Evolutionary conservation across 2,797 vertebrate genomes (phyloP).

Genomic region (Otolemur crassicaudatus): DNA sequence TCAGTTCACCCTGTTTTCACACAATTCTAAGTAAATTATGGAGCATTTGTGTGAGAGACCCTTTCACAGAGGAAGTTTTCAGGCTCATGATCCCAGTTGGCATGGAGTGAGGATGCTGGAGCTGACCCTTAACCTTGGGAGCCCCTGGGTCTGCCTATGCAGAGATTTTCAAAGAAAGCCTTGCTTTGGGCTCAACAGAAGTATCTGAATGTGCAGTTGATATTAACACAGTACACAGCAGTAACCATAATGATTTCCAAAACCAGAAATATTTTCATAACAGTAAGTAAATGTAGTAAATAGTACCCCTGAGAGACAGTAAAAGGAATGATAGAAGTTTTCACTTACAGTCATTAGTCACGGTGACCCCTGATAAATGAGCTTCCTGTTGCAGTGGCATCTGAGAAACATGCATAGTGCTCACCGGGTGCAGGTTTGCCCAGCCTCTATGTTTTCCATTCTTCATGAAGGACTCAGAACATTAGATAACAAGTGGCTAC

Average conservation of each 20-base stretch:
- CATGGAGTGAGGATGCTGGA: neutral
- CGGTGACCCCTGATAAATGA: neutral
- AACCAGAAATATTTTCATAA: neutral
- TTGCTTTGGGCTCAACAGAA: neutral
- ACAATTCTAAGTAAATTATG: neutral
- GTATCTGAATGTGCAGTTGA: neutral
- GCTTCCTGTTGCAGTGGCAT: neutral
- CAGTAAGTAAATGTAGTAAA: neutral
- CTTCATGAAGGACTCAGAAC: neutral
- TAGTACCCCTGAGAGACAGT: neutral
- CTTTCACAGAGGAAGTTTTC: neutral
- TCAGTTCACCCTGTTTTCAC: neutral
- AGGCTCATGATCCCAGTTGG: neutral
- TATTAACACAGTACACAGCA: neutral
- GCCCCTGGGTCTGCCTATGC: neutral
- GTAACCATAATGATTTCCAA: neutral
- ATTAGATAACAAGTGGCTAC: neutral
- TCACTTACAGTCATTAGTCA: neutral
- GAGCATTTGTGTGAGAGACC: neutral
- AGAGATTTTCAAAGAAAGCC: neutral
- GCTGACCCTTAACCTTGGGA: neutral
- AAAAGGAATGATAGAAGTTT: neutral
- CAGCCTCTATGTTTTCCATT: neutral
- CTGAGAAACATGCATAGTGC: neutral
- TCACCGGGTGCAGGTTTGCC: neutral